Conservation (phyloP, 2,888 invertebrate genomes). For the Conistra vaccinii region DNA sequence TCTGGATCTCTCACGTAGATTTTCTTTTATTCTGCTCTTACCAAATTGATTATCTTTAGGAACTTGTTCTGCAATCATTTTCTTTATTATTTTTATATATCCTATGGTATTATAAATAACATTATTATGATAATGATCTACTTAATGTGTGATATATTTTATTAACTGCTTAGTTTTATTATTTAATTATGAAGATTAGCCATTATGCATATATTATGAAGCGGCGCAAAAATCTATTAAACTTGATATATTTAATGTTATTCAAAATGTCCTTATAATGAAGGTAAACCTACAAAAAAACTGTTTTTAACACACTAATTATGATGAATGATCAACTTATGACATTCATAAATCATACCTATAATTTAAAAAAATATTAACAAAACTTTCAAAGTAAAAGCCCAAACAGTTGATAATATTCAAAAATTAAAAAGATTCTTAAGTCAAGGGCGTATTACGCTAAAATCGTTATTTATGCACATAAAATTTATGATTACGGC, state of each 20-base stretch:
- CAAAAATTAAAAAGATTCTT: slow-evolving; percentile 30
- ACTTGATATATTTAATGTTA: slow-evolving; percentile 24
- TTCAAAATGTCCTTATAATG: slow-evolving; percentile 6
- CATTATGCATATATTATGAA: slow-evolving; percentile 38
- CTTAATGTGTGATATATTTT: slow-evolving; percentile 53
- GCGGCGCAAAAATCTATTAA: slow-evolving; percentile 30
- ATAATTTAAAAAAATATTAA: neutral
- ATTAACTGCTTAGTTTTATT: slow-evolving; percentile 48
- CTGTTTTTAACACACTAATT: too few relatives aligned
- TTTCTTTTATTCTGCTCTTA: neutral
- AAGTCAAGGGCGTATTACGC: slow-evolving; percentile 36
- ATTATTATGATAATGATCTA: slow-evolving; percentile 39
- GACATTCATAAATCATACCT: neutral
- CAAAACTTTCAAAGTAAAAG: neutral
- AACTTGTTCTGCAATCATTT: neutral
- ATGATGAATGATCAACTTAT: neutral
- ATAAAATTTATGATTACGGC: slow-evolving; percentile 69
- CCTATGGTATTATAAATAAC: slow-evolving; percentile 21
- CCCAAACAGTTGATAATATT: slow-evolving; percentile 5
- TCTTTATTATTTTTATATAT: neutral
- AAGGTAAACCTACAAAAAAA: neutral
- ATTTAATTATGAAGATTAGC: slow-evolving; percentile 53
- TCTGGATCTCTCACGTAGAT: neutral
- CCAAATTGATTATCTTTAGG: slow-evolving; percentile 8
- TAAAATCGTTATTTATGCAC: slow-evolving; percentile 66